Evolutionary conservation across 2,113 vertebrate species (phyloP), one percentile per base, ranked within the genome.

Genomic region (Syngnathus typhle): DNA sequence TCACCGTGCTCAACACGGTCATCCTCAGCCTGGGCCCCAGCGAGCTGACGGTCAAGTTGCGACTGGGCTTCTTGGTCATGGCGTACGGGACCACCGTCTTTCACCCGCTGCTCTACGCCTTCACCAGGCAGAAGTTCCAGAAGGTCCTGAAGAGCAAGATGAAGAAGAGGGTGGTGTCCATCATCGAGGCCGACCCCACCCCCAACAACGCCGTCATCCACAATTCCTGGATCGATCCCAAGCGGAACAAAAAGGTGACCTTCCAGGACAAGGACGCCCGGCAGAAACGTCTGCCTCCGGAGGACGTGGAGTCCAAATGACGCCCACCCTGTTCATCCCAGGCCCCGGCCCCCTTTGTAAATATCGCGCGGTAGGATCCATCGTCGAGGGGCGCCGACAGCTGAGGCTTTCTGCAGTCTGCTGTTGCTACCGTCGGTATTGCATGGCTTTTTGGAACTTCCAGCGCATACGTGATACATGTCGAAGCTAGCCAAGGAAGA

Each of bases 61-160:
- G 97, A 83, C 91, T 98, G 73, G 96, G 95, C 85, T 98, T 99
- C 90, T 91, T 99, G 89, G 96, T 98, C 73, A 97, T 99, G 96
- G 97, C 95, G 61, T 99, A 99, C 0, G 97, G 97, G 84, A 99
- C 97, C 70, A 99, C 97, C 62, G 94, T 99, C 87, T 98, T 96
- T 83, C 97, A 99, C 74, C 97, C 97, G 60, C 85, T 99, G 75
- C 90, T 99, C 71, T 99, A 99, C 36, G 97, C 97, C 84, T 99
- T 99, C 87, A 98, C 97, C 0, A 89, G 97, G 85, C 97, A 99
- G 88, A 99, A 99, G 90, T 98, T 99, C 84, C 97, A 98, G 89
- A 98, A 98, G 79, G 97, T 98, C 65, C 89, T 99, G 74, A 98
- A 95, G 93, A 98, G 95, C 88, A 99, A 98, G 90, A 98, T 99